Evolutionary conservation across 2,888 invertebrate species (phyloP), one percentile per base, ranked within the genome.

Genomic region (Congeria kusceri): DNA sequence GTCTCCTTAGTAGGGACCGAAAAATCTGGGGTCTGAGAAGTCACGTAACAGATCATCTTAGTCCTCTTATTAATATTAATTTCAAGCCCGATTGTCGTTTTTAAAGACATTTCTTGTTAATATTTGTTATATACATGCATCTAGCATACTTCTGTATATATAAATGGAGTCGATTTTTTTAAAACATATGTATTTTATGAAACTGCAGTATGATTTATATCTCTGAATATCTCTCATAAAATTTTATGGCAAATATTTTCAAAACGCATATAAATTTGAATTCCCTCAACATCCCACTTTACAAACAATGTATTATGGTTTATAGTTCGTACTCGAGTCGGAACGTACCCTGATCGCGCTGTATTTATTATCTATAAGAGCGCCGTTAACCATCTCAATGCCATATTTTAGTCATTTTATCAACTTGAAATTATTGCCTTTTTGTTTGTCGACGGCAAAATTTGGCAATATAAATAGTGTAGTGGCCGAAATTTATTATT

Each of bases 341-440:
- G 72, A 71, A 76, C 56, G 57, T 29, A 63, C 74, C 67, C 75
- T 64, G 49, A 53, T 44, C 64, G n/a, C 65, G 75, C 77, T 65
- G 61, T 74, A 72, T 83, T 80, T 83, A 83, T 75, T 62, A 65
- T 66, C 75, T 68, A 57, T 63, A 47, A 80, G 77, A 71, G 79
- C 63, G 27, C 62, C 58, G 66, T 73, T 25, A 13, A 70, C 61
- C 64, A 53, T 64, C 73, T 67, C 58, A 56, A 47, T 28, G 64
- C 71, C 72, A 83, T 83, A 83, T 83, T 83, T 83, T 75, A 77
- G 83, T 77, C 77, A 77, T 72, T 72, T 83, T 77, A 80, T 83
- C 77, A 71, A 74, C 75, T 49, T 57, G 64, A 68, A 83, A 79
- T 80, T 83, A 80, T 83, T 80, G 72, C 80, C 74, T 74, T 80